These are phyloP conservation scores for Menidia menidia DNA, from an alignment of 2,797 vertebrate genomes.

Conservation along the genomic window DNA sequence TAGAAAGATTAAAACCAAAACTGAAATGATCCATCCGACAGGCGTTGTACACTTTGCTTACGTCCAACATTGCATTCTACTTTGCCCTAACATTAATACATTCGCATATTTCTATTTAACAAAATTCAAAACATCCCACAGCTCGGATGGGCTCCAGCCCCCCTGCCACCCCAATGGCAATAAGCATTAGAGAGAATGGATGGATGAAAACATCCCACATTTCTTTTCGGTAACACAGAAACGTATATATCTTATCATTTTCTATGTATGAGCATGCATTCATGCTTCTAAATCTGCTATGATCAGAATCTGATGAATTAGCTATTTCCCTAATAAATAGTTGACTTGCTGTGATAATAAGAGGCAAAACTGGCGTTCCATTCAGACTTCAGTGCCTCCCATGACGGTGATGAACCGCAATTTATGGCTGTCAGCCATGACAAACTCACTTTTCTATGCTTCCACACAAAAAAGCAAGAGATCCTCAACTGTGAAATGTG, in stretches of 20 bases:
- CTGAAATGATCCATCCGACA: slow-evolving; percentile 5
- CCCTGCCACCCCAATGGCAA: no score
- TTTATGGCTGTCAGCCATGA: slow-evolving; percentile 10
- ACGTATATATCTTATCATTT: no score
- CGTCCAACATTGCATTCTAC: background rate
- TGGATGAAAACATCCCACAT: background rate
- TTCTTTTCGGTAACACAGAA: no score
- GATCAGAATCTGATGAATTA: no score
- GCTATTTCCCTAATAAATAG: background rate
- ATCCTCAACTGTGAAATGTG: slow-evolving; percentile 63
- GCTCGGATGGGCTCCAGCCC: no score
- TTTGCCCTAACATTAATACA: background rate
- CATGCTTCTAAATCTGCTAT: no score
- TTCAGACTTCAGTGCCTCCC: slow-evolving; percentile 26
- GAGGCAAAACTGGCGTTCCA: slow-evolving; percentile 41
- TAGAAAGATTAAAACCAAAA: slow-evolving; percentile 3
- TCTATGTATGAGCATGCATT: no score
- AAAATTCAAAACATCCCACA: no score
- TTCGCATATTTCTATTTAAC: background rate
- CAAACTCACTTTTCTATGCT: slow-evolving; percentile 39
- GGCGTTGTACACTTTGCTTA: slow-evolving; percentile 1
- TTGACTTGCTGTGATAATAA: slow-evolving; percentile 28
- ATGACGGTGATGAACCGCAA: slow-evolving; percentile 50
- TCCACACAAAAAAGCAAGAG: slow-evolving; percentile 58
- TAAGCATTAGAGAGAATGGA: no score